These are phyloP conservation scores for Eupithecia insigniata DNA, from an alignment of 2,888 invertebrate species.

Conservation along the genomic window DNA sequence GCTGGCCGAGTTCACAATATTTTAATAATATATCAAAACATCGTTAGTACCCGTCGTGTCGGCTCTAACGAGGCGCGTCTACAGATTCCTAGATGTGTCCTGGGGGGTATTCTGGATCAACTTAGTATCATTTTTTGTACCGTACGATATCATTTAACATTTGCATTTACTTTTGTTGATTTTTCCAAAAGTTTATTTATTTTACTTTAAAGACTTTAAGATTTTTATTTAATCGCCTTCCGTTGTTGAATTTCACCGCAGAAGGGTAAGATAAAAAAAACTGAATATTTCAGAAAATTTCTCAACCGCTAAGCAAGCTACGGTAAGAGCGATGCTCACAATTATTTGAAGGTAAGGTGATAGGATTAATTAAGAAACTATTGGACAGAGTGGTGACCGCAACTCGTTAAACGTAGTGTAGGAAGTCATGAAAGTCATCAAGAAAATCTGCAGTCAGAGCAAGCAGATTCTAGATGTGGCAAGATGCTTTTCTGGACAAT, in stretches of 20 bases:
- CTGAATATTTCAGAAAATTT: background rate
- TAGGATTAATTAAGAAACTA: background rate
- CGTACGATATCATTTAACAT: background rate
- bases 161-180: too few species aligned
- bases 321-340: too few species aligned
- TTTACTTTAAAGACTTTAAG: background rate
- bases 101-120: conserved; percentile 32
- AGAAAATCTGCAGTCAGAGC: background rate
- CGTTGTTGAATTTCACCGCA: background rate
- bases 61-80: conserved; percentile 33
- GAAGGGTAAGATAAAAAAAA: background rate
- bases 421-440: background rate
- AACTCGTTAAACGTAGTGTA: background rate
- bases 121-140: background rate
- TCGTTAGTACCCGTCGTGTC: conserved; percentile 40
- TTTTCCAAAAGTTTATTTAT: background rate
- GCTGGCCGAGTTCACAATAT: conserved; percentile 23
- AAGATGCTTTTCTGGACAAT: background rate
- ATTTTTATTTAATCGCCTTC: background rate
- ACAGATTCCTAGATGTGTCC: conserved; percentile 36
- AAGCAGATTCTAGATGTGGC: background rate
- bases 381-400: background rate
- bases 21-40: conserved; percentile 43
- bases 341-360: background rate
- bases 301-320: background rate